Evolutionary conservation across 2,113 vertebrate genomes (phyloP), one percentile per base, ranked within the genome.

Genomic region (Gadus chalcogrammus): DNA sequence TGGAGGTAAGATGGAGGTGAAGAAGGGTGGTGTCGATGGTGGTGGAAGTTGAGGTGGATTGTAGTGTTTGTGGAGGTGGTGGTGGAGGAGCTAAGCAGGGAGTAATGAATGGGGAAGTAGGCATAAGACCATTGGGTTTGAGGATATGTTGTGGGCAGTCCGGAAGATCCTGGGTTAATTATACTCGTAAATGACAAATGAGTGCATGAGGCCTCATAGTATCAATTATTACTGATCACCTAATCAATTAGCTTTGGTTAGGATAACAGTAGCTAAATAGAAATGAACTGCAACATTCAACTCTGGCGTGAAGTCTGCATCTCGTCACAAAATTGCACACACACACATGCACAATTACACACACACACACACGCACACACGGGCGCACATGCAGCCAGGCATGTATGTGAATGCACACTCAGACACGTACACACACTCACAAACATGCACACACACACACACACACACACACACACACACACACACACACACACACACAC

Each of bases 181-280:
- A 83, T 85, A 87, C 91, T 91, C 90, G 91, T 87, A 88, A 91
- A 86, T 89, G 83, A 87, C 83, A 89, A 91, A 89, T 89, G 79
- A 88, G 89, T 88, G 75, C 80, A 81, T 88, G 69, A 27, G 59
- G 79, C 72, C 77, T 91, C 88, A 91, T 90, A 20, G 20, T 20
- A 85, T 82, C 86, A 92, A 92, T 91, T 88, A 91, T 78, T 76
- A 87, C 81, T 85, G 86, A 91, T 91, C 88, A 90, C 88, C 88
- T 88, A 89, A 91, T 91, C 89, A 89, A 91, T 92, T 91, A 89
- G 77, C 81, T 77, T 80, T 85, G 84, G 84, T 90, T 89, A 89
- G 85, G 73, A 70, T 82, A 89, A 88, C 87, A 88, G 88, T 86
- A 79, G 85, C 88, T 87, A 88, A 90, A 86, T 82, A 83, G 82